Evolutionary conservation across 2,797 vertebrate genomes (phyloP).

Genomic region (Melanotaenia trifasciata): DNA sequence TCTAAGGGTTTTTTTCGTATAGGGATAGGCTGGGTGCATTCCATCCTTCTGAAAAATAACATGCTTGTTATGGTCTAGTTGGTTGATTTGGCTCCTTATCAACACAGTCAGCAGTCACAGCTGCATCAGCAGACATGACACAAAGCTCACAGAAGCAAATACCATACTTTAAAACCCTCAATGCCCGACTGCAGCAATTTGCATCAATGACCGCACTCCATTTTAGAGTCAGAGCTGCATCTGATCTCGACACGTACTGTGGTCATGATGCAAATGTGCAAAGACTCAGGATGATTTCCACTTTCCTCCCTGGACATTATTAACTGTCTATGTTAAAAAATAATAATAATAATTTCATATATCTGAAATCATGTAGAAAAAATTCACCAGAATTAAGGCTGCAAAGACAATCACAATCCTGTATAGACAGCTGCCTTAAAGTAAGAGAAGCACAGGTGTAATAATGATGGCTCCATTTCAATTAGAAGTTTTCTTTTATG

Average conservation of each 20-base stretch:
- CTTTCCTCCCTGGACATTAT: neutral
- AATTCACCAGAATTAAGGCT: no score
- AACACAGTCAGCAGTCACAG: slow-evolving; percentile 4
- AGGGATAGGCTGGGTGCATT: neutral
- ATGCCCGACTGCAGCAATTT: neutral
- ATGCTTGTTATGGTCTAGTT: slow-evolving; percentile 8
- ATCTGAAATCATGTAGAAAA: no score
- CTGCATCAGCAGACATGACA: slow-evolving; percentile 9
- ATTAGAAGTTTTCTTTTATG: no score
- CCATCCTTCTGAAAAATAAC: slow-evolving; percentile 1
- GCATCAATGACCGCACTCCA: slow-evolving; percentile 1
- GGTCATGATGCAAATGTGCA: neutral
- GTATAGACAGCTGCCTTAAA: no score
- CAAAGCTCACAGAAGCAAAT: slow-evolving; percentile 1
- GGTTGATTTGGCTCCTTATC: slow-evolving; percentile 11
- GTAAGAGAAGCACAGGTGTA: no score
- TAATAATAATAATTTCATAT: neutral
- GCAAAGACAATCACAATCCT: no score
- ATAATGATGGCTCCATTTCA: no score
- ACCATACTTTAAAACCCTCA: neutral
- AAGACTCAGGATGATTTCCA: neutral
- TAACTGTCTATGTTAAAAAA: neutral
- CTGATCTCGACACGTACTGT: slow-evolving; percentile 1
- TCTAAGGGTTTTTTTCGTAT: neutral
- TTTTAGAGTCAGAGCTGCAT: slow-evolving; percentile 5